phyloP scores from a whole-genome alignment of 2,888 invertebrate species.

The Acrocyrtus sp. region DNA sequence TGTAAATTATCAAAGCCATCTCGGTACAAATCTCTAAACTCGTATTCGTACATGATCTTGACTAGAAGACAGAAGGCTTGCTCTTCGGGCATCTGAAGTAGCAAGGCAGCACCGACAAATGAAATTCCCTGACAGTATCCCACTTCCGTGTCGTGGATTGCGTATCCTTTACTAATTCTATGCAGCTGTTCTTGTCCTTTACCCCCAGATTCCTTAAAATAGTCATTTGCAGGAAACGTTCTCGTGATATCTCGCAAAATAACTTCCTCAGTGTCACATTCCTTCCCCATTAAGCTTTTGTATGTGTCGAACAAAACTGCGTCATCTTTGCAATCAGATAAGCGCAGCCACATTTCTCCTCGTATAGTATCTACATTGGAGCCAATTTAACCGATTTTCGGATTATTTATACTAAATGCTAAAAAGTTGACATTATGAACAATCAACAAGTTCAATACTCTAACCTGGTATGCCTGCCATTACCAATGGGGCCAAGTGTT shows the following conservation, averaged over 20 bases:
- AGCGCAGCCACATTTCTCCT: constrained; percentile 97
- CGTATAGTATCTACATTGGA: constrained; percentile 80
- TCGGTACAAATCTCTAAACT: constrained; percentile 90
- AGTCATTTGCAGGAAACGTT: constrained; percentile 96
- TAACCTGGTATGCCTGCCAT: constrained; percentile 80
- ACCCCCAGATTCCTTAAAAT: constrained; percentile 95
- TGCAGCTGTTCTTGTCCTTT: constrained; percentile 93
- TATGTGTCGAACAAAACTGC: constrained; percentile 91
- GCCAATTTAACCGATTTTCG: too few species aligned
- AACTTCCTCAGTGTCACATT: constrained; percentile 93
- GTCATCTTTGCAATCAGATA: constrained; percentile 88
- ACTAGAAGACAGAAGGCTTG: constrained; percentile 98
- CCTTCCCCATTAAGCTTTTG: constrained; percentile 92
- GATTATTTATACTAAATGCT: too few species aligned
- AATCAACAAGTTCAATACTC: not conserved
- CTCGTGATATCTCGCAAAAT: constrained; percentile 97
- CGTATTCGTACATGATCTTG: constrained; percentile 95
- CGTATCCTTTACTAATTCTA: constrained; percentile 96
- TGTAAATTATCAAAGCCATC: constrained; percentile 97
- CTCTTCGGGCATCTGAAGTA: constrained; percentile 94
- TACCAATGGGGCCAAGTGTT: constrained; percentile 82
- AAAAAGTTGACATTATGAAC: not conserved
- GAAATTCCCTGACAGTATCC: constrained; percentile 99
- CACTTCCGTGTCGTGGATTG: constrained; percentile 96
- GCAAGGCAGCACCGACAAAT: constrained; percentile 94